These are phyloP conservation scores for Drosophila varians DNA, from an alignment of 1,140 invertebrate species.

Conservation along the genomic window DNA sequence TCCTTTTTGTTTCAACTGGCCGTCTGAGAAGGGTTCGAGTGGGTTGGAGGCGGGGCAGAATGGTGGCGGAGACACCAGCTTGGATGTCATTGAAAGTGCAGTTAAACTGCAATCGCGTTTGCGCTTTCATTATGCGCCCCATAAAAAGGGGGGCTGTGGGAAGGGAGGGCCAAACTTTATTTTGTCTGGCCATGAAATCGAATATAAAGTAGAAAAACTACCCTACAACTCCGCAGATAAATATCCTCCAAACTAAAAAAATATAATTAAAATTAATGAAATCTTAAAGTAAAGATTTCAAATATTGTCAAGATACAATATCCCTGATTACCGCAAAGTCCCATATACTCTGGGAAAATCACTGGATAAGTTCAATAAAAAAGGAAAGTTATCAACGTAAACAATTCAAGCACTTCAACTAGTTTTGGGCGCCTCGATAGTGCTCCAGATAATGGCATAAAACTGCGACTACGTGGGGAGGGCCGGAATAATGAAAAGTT, in stretches of 20 bases:
- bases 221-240: not conserved
- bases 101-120: slow-evolving; percentile 74
- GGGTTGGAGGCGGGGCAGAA: not conserved
- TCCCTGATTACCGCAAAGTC: not conserved
- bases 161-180: slow-evolving; percentile 41
- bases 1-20: slow-evolving; percentile 61
- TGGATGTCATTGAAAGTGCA: slow-evolving; percentile 68
- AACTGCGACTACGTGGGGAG: slow-evolving; percentile 5
- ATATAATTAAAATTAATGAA: not conserved
- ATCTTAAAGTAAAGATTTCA: too few species aligned
- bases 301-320: too few species aligned
- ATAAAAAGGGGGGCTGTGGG: slow-evolving; percentile 47
- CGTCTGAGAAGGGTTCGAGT: slow-evolving; percentile 5
- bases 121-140: slow-evolving; percentile 68
- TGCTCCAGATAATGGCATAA: slow-evolving; percentile 63
- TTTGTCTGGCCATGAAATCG: not conserved
- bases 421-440: slow-evolving; percentile 75
- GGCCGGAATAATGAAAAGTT: slow-evolving; percentile 72
- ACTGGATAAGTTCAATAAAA: slow-evolving; percentile 31
- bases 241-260: not conserved
- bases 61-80: slow-evolving; percentile 2
- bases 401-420: slow-evolving; percentile 77
- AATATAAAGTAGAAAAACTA: not conserved
- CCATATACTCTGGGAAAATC: not conserved
- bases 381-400: slow-evolving; percentile 75